phyloP scores from a whole-genome alignment of 2,797 vertebrate species.

The Gambelia wislizenii region DNA sequence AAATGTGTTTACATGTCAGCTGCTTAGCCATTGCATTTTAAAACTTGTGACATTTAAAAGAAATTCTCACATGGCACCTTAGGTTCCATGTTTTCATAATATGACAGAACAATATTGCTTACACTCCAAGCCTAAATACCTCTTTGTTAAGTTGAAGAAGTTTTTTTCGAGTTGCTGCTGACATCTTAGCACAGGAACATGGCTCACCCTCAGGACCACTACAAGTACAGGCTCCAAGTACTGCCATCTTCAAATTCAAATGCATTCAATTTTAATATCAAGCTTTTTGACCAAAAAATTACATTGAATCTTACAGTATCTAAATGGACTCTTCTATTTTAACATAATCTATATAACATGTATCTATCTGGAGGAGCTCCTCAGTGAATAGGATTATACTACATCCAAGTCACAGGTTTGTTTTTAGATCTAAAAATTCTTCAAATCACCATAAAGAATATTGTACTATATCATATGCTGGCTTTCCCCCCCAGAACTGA shows the following conservation, averaged over 20 bases:
- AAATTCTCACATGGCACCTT: background rate
- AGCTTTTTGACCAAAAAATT: background rate
- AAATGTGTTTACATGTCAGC: background rate
- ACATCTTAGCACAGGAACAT: conserved; percentile 86
- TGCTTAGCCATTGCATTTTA: background rate
- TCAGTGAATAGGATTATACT: background rate
- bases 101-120: background rate
- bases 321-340: background rate
- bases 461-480: no score
- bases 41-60: background rate
- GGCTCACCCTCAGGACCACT: conserved; percentile 69
- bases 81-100: background rate
- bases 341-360: background rate
- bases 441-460: background rate
- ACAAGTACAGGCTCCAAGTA: conserved; percentile 87
- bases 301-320: background rate
- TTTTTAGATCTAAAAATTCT: background rate
- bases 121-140: conserved; percentile 72
- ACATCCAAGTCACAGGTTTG: background rate
- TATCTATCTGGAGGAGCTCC: background rate
- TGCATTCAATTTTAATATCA: conserved; percentile 25
- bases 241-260: conserved; percentile 81
- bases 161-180: conserved; percentile 85
- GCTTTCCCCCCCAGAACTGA: no score
- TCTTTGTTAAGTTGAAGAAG: conserved; percentile 87